Percentiles rank a stretch among this genome's conserved stretches.
These are phyloP conservation scores for Otis tarda DNA, from an alignment of 2,113 vertebrate species.

Conservation along the genomic window DNA sequence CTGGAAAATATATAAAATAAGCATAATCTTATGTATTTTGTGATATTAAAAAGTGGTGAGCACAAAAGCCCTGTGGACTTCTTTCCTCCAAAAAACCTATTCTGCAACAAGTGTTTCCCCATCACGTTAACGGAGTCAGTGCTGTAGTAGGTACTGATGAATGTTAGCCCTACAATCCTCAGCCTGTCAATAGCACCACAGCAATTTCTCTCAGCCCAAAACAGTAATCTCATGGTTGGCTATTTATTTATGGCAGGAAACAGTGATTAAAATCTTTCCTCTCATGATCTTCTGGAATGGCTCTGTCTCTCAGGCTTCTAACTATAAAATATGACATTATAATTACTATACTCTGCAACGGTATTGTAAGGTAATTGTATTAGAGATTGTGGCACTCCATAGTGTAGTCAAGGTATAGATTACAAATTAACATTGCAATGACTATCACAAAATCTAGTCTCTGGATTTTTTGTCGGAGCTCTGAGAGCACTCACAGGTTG, in stretches of 20 bases:
- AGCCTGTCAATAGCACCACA: neutral
- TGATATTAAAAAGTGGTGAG: neutral
- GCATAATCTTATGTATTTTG: neutral
- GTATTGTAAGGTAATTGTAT: neutral
- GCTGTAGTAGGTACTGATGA: neutral
- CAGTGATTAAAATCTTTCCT: neutral
- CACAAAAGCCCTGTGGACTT: neutral
- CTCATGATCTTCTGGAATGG: neutral
- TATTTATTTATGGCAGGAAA: neutral
- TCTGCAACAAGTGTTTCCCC: neutral
- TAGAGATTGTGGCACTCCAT: neutral
- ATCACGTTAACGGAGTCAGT: neutral
- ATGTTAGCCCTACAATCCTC: neutral
- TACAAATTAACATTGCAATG: neutral
- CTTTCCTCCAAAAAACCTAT: neutral
- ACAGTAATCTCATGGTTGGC: neutral
- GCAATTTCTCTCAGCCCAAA: neutral
- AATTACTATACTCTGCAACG: rapidly evolving
- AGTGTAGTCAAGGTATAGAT: neutral
- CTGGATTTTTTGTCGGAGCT: neutral
- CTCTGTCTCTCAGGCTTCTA: neutral
- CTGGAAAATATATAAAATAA: neutral
- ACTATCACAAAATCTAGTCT: neutral
- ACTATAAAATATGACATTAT: neutral
- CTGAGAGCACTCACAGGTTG: neutral